Evolutionary conservation across 2,113 vertebrate genomes (phyloP), one percentile per base, ranked within the genome.

Genomic region (Oplegnathus fasciatus): DNA sequence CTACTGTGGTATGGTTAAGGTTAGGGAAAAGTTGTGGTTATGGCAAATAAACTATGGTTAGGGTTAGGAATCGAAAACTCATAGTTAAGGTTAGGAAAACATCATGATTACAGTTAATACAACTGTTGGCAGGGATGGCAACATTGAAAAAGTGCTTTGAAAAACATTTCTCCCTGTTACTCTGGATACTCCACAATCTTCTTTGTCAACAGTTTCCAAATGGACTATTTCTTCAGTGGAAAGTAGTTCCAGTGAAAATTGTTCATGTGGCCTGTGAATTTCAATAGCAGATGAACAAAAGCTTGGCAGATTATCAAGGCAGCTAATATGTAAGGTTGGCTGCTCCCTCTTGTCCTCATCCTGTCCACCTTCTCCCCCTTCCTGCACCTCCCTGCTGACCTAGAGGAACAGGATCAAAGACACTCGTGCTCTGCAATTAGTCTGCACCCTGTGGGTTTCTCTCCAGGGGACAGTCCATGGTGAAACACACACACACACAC

Each of bases 381-480:
- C 71, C 71, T 81, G 46, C 68, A 54, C 75, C 80, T 81, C 83
- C 66, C 78, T 9, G 68, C 81, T 75, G 66, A 77, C 72, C 57
- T 7, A 18, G 34, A 79, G 34, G 28, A 75, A 58, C 55, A 44
- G 69, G 72, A 91, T 92, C 86, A 92, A 60, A 90, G 80, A 69
- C 55, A 8, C 40, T 68, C 30, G 4, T 40, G 40, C 81, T 79
- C 72, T 34, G 7, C 76, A 91, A 78, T 90, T 88, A 75, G 13
- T 67, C 83, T 73, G 76, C 64, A 11, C 77, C 84, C 86, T 54
- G 50, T 44, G 28, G 82, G 75, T 83, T 67, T 52, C 69, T 78
- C 60, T 89, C 83, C 72, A 44, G 72, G 64, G 76, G n/a, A 48
- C 30, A 0, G 48, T 44, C 28, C 61, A 37, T 15, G 22, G 22